Percentiles rank a stretch among this genome's conserved stretches.
Conservation (phyloP, 2,797 vertebrate species). For the Enteromius radiatus region DNA sequence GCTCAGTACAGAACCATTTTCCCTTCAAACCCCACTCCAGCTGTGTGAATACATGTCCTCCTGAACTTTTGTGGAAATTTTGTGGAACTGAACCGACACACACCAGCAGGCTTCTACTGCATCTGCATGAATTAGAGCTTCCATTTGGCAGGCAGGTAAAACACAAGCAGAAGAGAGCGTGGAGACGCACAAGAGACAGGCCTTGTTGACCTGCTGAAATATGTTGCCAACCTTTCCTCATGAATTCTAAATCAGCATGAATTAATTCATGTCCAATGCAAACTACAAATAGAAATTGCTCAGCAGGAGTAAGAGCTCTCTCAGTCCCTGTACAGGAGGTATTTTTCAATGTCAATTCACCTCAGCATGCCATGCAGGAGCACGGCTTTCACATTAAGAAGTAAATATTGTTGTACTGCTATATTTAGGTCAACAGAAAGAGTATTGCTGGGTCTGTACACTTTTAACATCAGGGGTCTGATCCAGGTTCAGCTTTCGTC, state of each 20-base stretch:
- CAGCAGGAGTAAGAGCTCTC: constrained; percentile 35
- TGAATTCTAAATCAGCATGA: constrained; percentile 69
- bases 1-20: neutral
- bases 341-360: constrained; percentile 36
- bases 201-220: constrained; percentile 60
- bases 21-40: neutral
- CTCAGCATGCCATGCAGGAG: neutral
- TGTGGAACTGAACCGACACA: constrained; percentile 22
- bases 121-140: constrained; percentile 46
- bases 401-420: constrained; percentile 28
- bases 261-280: constrained; percentile 66
- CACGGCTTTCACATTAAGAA: neutral
- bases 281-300: constrained; percentile 55
- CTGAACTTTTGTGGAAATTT: constrained; percentile 46
- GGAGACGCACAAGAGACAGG: constrained; percentile 9
- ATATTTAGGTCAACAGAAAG: constrained; percentile 22
- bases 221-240: constrained; percentile 62
- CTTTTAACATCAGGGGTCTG: constrained; percentile 21
- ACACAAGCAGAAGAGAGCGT: constrained; percentile 30
- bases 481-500: constrained; percentile 21
- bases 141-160: constrained; percentile 52
- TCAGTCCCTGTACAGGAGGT: constrained; percentile 3
- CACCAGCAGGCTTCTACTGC: constrained; percentile 37
- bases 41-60: constrained; percentile 8
- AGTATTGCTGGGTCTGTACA: neutral